phyloP scores from a whole-genome alignment of 2,113 vertebrate genomes.

The Capricornis sumatraensis region DNA sequence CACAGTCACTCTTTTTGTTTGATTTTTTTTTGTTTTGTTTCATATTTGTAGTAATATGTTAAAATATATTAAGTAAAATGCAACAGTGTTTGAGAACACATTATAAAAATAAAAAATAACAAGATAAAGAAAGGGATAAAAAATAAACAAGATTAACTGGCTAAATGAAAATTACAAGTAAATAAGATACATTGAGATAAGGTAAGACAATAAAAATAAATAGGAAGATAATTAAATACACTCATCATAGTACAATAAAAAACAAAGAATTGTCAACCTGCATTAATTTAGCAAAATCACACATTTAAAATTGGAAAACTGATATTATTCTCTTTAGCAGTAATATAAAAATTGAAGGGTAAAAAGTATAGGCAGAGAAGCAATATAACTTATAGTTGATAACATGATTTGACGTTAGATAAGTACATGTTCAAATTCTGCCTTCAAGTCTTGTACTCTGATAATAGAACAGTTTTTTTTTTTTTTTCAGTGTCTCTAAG shows the following conservation, averaged over 20 bases:
- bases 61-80: not conserved
- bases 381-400: not conserved
- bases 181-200: not conserved
- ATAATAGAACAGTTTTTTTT: not conserved
- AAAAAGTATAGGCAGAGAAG: not conserved
- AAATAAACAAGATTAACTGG: not conserved
- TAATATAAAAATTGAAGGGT: not conserved
- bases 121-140: not conserved
- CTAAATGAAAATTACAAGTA: constrained; percentile 14
- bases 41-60: not conserved
- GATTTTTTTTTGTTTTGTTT: not conserved
- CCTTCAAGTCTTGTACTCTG: not conserved
- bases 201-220: not conserved
- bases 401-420: not conserved
- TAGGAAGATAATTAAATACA: not conserved
- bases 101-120: not conserved
- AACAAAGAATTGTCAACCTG: not conserved
- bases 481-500: not conserved
- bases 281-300: not conserved
- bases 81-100: not conserved
- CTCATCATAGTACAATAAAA: not conserved
- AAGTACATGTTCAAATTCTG: not conserved
- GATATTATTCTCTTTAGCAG: not conserved
- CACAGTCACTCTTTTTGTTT: not conserved
- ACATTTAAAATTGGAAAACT: not conserved